Evolutionary conservation across 2,888 invertebrate genomes (phyloP).

Genomic region (Cistogaster globosa): DNA sequence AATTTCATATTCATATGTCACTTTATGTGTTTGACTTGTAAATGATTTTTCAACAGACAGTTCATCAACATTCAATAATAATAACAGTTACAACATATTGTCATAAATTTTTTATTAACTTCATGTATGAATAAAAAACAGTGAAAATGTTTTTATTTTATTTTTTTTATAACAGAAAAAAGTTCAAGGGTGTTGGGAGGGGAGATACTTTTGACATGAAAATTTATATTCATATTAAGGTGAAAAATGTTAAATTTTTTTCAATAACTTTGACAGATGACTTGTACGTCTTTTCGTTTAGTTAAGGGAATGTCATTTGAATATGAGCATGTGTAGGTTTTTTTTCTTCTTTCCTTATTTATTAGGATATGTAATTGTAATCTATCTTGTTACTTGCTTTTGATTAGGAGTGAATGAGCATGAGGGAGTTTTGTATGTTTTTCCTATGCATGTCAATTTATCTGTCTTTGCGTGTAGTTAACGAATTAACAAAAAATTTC

Average conservation of each 20-base stretch:
- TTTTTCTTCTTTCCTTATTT: not conserved
- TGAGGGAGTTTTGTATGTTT: constrained; percentile 9
- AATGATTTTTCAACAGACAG: constrained; percentile 68
- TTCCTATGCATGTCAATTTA: constrained; percentile 48
- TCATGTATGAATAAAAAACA: constrained; percentile 32
- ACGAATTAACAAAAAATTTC: constrained; percentile 62
- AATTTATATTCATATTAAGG: constrained; percentile 65
- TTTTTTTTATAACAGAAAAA: not conserved
- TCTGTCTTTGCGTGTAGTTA: constrained; percentile 65
- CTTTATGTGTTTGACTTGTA: constrained; percentile 49
- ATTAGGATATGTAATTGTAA: constrained; percentile 42
- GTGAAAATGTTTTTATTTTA: constrained; percentile 13
- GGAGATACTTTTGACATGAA: constrained; percentile 16
- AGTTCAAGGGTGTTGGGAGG: constrained; percentile 27
- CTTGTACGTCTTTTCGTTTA: constrained; percentile 38
- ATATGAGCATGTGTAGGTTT: constrained; percentile 47
- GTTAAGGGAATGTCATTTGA: constrained; percentile 61
- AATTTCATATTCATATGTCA: constrained; percentile 59
- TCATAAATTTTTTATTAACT: constrained; percentile 69
- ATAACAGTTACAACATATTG: constrained; percentile 61
- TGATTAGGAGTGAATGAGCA: constrained; percentile 41
- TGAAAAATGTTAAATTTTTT: constrained; percentile 64
- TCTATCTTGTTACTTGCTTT: constrained; percentile 49
- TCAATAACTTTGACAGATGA: constrained; percentile 71
- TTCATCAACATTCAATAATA: constrained; percentile 72